Percentiles rank a stretch among this genome's conserved stretches.
Evolutionary conservation across 2,113 vertebrate species (phyloP).

Genomic region (Nipponia nippon): DNA sequence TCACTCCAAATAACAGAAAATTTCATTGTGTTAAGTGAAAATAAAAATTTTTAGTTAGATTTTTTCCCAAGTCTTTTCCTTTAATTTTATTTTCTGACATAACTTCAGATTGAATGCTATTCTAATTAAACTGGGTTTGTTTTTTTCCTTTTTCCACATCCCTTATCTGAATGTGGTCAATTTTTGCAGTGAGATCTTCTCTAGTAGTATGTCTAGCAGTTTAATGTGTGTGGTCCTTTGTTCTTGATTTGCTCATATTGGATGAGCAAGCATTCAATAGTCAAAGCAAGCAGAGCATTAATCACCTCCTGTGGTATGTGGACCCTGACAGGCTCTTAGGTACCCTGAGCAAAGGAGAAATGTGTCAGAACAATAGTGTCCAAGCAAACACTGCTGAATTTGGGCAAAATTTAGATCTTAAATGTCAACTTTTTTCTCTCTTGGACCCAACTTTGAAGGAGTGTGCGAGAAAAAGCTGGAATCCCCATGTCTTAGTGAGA

Average conservation of each 20-base stretch:
- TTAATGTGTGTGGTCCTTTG: neutral
- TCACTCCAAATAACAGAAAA: neutral
- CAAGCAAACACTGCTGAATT: neutral
- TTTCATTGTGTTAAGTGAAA: neutral
- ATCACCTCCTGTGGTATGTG: neutral
- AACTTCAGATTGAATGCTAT: neutral
- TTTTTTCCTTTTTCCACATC: neutral
- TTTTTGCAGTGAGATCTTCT: neutral
- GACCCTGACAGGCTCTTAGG: neutral
- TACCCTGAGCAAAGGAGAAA: neutral
- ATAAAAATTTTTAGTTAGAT: neutral
- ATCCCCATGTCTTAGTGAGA: neutral
- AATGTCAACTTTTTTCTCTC: neutral
- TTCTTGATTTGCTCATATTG: neutral
- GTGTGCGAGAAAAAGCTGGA: neutral
- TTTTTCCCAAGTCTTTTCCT: neutral
- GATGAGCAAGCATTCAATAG: neutral
- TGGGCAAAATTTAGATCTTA: neutral
- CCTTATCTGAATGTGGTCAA: neutral
- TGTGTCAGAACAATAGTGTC: neutral
- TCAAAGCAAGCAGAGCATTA: neutral
- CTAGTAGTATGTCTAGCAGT: neutral
- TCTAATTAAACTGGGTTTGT: neutral
- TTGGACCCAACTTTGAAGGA: accelerated
- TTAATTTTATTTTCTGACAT: neutral